Conservation (phyloP, 2,797 vertebrate species). For the Melopsittacus undulatus region DNA sequence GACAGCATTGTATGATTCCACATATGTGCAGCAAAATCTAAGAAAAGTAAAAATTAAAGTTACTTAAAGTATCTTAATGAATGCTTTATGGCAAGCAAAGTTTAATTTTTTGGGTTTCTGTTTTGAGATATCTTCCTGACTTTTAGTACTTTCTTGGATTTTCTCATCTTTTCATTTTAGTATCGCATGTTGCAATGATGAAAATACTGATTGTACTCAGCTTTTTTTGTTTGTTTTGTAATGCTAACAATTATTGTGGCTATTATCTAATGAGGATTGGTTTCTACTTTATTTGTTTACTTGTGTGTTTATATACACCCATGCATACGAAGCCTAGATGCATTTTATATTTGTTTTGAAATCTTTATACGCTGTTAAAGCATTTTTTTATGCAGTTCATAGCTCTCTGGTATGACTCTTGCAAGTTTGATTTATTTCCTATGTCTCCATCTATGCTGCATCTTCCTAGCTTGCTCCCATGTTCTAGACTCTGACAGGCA, state of each 20-base stretch:
- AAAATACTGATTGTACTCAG: background rate
- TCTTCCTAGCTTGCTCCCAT: background rate
- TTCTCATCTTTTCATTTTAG: background rate
- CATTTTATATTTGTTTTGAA: background rate
- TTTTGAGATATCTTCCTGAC: background rate
- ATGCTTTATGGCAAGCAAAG: fast-evolving
- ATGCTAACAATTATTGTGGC: background rate
- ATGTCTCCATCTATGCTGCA: background rate
- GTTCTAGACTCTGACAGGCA: background rate
- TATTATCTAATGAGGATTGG: background rate
- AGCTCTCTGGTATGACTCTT: background rate
- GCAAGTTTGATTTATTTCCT: background rate
- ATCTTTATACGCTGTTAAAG: background rate
- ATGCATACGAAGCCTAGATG: background rate
- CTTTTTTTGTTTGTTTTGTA: background rate
- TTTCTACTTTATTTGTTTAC: background rate
- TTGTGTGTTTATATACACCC: background rate
- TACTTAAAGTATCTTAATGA: background rate
- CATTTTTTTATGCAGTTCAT: background rate
- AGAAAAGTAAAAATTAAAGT: background rate
- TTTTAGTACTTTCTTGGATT: background rate
- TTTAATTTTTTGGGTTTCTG: background rate
- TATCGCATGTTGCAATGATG: background rate
- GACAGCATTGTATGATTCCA: background rate
- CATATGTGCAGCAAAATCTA: background rate